Base-by-base conservation (phyloP, 2,888 invertebrate genomes). In the Dasypolia templi region DNA sequence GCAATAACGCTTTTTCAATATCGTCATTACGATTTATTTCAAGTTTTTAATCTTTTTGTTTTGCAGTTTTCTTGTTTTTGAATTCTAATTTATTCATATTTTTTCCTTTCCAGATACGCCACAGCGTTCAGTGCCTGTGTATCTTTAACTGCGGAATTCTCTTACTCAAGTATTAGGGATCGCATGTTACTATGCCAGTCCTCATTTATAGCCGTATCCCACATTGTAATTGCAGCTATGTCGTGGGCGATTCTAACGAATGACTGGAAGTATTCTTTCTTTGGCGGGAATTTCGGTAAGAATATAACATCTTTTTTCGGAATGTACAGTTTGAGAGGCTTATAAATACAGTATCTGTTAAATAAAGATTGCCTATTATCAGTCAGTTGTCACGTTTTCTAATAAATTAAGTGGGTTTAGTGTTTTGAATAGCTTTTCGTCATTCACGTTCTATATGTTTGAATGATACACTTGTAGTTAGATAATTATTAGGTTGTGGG, bases 151-250 rank as follows among this genome's bases (percentile, higher is more conserved):
- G 91, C 95, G 0, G 95, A 95, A 75, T 93, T 92, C 71, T 93
- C 94, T 29, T 89, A 93, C 81, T 90, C 90, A 4, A 92, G 85
- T 3, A 93, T 94, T n/a, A 87, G 95, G 61, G 95, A 95, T 66
- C 84, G 94, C 0, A 88, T 95, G 44, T 79, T 95, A 83, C 72
- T 95, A 9, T 88, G 87, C 3, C 94, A 94, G 71, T 92, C 94
- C 0, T 93, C 95, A 0, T 94, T 93, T 61, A 78, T 84, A 0
- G 88, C 92, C 0, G 51, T 92, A 0, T 87, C 90, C 0, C 93
- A 93, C 55, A 83, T 94, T 1, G 5, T 92, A 0, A 86, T 93
- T 5, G 92, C 94, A 0, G 86, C 86, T 0, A 87, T 94, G 84
- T 91, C 95, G 0, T 95, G 94, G 95, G 91, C 81, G 0, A 90